Conservation (phyloP, 2,113 vertebrate genomes). For the Solenodon paradoxus region DNA sequence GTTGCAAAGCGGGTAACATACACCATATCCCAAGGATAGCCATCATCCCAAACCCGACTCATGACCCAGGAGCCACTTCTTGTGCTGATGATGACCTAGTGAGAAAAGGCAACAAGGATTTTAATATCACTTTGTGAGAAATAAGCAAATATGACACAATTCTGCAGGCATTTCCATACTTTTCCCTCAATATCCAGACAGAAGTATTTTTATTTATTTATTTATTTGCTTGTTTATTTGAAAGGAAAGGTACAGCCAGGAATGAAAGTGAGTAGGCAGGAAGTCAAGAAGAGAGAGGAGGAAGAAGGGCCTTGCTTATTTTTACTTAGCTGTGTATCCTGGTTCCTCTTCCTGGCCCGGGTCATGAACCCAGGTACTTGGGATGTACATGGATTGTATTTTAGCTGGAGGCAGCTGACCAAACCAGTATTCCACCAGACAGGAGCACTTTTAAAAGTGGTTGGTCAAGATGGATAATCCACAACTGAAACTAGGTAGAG, state of each 20-base stretch:
- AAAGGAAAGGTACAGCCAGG: no score
- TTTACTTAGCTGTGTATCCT: no score
- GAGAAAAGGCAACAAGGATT: neutral
- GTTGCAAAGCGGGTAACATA: conserved; percentile 72
- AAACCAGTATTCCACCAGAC: no score
- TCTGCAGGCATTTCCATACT: neutral
- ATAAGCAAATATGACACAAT: neutral
- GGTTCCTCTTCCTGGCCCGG: no score
- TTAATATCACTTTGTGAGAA: neutral
- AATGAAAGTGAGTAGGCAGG: no score
- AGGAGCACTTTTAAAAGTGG: neutral
- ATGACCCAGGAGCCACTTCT: conserved; percentile 88
- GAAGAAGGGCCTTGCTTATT: no score
- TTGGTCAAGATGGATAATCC: neutral
- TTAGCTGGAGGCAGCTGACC: no score
- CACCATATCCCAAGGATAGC: conserved; percentile 86
- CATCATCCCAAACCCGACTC: conserved; percentile 80
- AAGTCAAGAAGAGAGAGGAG: no score
- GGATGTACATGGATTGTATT: no score
- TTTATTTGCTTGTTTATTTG: no score
- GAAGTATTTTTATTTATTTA: no score
- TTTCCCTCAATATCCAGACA: neutral
- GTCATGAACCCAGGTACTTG: no score
- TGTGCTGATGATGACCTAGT: conserved; percentile 89
- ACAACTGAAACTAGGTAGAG: neutral